phyloP scores from a whole-genome alignment of 2,888 invertebrate species.

The Hemicrepidius hirtus region DNA sequence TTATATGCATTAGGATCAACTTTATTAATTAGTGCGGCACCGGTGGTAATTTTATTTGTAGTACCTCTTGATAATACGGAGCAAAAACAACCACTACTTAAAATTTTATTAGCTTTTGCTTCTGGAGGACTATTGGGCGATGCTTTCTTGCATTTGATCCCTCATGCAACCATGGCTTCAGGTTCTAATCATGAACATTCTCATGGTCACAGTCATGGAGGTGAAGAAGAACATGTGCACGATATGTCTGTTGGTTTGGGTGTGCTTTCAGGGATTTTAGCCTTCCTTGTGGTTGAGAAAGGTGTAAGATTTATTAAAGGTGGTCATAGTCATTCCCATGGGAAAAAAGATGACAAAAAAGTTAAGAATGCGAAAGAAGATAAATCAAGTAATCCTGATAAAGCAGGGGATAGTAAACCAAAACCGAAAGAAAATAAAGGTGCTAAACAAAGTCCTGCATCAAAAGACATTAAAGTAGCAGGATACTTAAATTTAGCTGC shows the following conservation, averaged over 20 bases:
- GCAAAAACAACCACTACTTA: conserved; percentile 89
- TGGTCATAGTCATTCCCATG: conserved; percentile 86
- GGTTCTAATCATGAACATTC: conserved; percentile 70
- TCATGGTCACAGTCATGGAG: conserved; percentile 74
- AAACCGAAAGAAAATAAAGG: conserved; percentile 66
- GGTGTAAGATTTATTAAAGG: conserved; percentile 90
- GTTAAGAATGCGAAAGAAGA: conserved; percentile 57
- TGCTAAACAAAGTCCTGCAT: conserved; percentile 68
- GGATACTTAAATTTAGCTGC: conserved; percentile 98
- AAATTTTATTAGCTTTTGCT: conserved; percentile 93
- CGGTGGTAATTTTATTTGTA: conserved; percentile 93
- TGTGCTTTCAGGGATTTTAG: conserved; percentile 94
- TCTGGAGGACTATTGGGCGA: conserved; percentile 97
- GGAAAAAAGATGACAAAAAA: conserved; percentile 54
- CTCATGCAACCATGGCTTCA: conserved; percentile 88
- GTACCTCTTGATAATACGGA: conserved; percentile 93
- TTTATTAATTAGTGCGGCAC: conserved; percentile 94
- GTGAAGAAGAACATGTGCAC: conserved; percentile 77
- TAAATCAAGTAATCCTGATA: conserved; percentile 66
- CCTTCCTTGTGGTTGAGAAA: conserved; percentile 96
- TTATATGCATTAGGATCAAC: conserved; percentile 92
- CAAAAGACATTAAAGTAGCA: conserved; percentile 83
- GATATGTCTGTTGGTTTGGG: conserved; percentile 95
- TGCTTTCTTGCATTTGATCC: conserved; percentile 98
- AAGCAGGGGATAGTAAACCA: neutral